Percentiles rank a stretch among this genome's conserved stretches.
Evolutionary conservation across 1,140 invertebrate species (phyloP).

Genomic region (Elymnias hypermnestra): DNA sequence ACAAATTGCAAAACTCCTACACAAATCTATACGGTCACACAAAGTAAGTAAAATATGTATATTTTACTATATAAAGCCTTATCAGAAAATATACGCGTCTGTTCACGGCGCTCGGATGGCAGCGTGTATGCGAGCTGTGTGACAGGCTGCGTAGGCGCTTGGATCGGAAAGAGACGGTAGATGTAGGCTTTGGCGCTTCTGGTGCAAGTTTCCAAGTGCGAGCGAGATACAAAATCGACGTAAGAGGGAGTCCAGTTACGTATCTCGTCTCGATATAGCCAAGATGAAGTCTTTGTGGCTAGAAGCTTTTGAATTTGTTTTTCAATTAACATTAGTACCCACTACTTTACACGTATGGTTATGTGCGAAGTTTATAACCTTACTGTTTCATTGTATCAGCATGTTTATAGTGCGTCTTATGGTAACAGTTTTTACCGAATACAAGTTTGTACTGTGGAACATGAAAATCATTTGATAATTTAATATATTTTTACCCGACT

Average conservation of each 20-base stretch:
- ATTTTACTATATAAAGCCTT: slow-evolving; percentile 14
- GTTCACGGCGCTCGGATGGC: slow-evolving; percentile 45
- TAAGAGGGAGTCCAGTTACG: slow-evolving; percentile 63
- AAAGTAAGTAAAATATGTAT: slow-evolving; percentile 7
- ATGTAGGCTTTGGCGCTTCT: slow-evolving; percentile 55
- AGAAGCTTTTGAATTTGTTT: slow-evolving; percentile 35
- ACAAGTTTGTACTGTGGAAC: no score
- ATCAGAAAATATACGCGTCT: slow-evolving; percentile 32
- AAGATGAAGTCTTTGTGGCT: slow-evolving; percentile 44
- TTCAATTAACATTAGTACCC: slow-evolving; percentile 22
- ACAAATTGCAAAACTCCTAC: slow-evolving; percentile 28
- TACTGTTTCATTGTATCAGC: not conserved
- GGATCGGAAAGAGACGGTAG: slow-evolving; percentile 45
- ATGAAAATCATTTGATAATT: no score
- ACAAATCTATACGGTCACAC: slow-evolving; percentile 10
- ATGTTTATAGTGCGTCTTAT: no score
- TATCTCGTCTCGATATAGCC: slow-evolving; percentile 50
- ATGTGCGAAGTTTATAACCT: slow-evolving; percentile 14
- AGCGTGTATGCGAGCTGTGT: slow-evolving; percentile 43
- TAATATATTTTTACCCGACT: no score
- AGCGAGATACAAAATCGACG: slow-evolving; percentile 48
- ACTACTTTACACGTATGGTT: slow-evolving; percentile 7
- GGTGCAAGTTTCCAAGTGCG: slow-evolving; percentile 22
- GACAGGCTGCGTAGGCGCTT: slow-evolving; percentile 50
- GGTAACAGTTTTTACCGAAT: no score